Evolutionary conservation across 64 coral and sea anemone species (phyloP), one percentile per base, ranked within the genome.

Genomic region (Catalaphyllia jardinei): DNA sequence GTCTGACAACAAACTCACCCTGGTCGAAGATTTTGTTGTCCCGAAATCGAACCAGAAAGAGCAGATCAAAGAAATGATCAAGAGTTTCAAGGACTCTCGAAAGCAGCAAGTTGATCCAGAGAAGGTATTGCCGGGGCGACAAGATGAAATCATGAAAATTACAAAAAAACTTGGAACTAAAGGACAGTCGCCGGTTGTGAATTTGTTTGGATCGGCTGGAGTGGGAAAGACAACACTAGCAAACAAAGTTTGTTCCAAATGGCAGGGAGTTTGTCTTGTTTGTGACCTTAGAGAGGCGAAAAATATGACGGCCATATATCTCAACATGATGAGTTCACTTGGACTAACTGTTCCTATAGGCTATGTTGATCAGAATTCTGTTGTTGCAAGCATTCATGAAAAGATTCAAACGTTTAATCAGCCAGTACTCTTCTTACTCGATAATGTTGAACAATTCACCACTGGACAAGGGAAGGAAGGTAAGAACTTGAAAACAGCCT

Each of bases 381-480:
- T 75, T 75, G 73, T 75, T 75, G 19, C 30, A 75, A 75, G 33
- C 46, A 75, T 75, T 75, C 73, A 46, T 22, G 33, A 75, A 2
- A 1, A 75, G 5, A 18, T 75, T 46, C 1, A 46, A 75, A 1
- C 1, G 31, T 67, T 67, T 0, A 46, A 62, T 13, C 31, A 64
- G 31, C 61, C 80, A 15, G 80, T 83, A 38, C 33, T 83, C 15
- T 83, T 83, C 46, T 33, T 52, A 49, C 12, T 83, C 18, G 80
- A 83, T 30, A 83, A 83, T 62, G 80, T 50, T 4, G 80, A 83
- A 4, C 10, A 67, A 20, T 83, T 83, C 35, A 83, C 62, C 1
- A 1, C 0, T 4, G 80, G 80, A 29, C 2, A 83, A 24, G 80
- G 80, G 0, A 83, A 83, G 62, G 80, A 83, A 27, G 80, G 80